These are phyloP conservation scores for Manacus vitellinus DNA, from an alignment of 2,113 vertebrate genomes.

Conservation along the genomic window DNA sequence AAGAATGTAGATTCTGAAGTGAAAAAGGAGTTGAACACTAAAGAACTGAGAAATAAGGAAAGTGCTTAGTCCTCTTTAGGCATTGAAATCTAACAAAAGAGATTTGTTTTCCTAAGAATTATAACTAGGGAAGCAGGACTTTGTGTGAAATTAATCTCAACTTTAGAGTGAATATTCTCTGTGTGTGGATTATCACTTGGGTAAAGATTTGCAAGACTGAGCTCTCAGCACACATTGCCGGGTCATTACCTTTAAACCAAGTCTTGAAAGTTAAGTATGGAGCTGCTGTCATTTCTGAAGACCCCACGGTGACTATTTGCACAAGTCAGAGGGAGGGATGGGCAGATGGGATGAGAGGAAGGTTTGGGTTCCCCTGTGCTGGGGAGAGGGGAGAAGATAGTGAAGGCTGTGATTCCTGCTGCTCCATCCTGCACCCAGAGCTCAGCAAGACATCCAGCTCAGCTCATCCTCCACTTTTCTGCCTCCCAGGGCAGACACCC, in stretches of 20 bases:
- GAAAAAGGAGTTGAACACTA: not conserved
- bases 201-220: not conserved
- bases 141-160: not conserved
- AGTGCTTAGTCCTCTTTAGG: not conserved
- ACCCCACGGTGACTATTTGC: accelerated
- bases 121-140: not conserved
- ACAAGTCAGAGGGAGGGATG: not conserved
- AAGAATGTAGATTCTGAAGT: not conserved
- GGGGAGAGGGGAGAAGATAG: not conserved
- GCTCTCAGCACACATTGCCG: not conserved
- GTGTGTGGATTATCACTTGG: not conserved
- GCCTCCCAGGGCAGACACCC: not conserved
- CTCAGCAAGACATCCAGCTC: not conserved
- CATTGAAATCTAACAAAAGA: not conserved
- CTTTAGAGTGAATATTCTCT: not conserved
- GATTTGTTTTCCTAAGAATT: not conserved
- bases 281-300: not conserved
- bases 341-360: not conserved
- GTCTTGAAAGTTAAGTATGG: not conserved
- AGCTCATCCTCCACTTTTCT: not conserved
- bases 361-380: not conserved
- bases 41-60: not conserved
- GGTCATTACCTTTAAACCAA: not conserved
- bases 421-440: not conserved
- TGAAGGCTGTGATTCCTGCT: not conserved